Conservation (phyloP, 1,140 invertebrate species). For the Aphaenogaster ashmeadi region DNA sequence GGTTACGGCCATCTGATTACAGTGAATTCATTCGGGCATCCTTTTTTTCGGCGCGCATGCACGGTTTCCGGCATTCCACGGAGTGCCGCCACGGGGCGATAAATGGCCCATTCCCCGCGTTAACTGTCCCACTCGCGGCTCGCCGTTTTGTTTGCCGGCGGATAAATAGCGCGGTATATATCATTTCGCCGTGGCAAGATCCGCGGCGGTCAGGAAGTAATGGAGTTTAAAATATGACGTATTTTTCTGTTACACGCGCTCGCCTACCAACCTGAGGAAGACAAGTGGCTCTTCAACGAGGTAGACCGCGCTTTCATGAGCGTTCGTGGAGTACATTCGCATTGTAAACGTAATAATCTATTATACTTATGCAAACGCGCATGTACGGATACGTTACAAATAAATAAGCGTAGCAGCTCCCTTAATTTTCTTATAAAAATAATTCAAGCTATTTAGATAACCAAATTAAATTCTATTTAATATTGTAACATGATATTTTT, state of each 20-base stretch:
- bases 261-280: conserved; percentile 34
- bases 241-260: conserved; percentile 57
- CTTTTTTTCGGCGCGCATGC: conserved; percentile 34
- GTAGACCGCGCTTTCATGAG: not conserved
- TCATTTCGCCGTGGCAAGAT: conserved; percentile 57
- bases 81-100: conserved; percentile 31
- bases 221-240: conserved; percentile 64
- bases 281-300: conserved; percentile 32
- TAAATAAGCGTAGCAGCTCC: too few relatives aligned
- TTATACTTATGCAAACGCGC: not conserved
- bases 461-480: not conserved
- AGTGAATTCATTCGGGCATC: conserved; percentile 17
- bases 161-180: conserved; percentile 61
- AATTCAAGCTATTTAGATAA: not conserved
- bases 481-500: not conserved
- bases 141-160: conserved; percentile 55
- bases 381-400: not conserved
- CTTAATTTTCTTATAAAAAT: not conserved
- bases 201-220: conserved; percentile 62
- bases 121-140: conserved; percentile 54
- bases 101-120: conserved; percentile 57
- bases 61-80: conserved; percentile 46
- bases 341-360: conserved; percentile 19
- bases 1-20: conserved; percentile 53
- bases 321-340: conserved; percentile 30